These are phyloP conservation scores for Ormyrus thymus DNA, from an alignment of 2,888 invertebrate genomes.

Conservation along the genomic window DNA sequence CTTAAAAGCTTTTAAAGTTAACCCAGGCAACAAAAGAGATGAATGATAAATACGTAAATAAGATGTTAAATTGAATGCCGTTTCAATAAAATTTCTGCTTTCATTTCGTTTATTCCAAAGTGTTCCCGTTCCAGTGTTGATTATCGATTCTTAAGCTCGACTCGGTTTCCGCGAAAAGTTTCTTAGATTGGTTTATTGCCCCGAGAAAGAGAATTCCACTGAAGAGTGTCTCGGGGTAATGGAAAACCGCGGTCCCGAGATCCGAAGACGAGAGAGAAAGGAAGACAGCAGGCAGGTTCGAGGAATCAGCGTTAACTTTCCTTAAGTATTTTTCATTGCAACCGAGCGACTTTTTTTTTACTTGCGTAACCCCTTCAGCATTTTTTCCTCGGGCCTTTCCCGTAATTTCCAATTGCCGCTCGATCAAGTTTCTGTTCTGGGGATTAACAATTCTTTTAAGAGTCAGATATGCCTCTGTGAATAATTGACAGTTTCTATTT, in stretches of 20 bases:
- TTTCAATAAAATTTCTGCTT: constrained; percentile 17
- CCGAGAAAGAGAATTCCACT: constrained; percentile 26
- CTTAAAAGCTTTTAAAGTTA: too few species aligned
- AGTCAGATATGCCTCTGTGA: constrained; percentile 1
- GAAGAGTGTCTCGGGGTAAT: constrained; percentile 27
- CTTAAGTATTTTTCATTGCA: constrained; percentile 57
- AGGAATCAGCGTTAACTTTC: constrained; percentile 61
- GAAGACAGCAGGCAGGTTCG: constrained; percentile 55
- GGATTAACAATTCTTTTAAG: neutral
- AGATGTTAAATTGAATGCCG: constrained; percentile 11
- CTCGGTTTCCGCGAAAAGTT: constrained; percentile 49
- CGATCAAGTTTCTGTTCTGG: constrained; percentile 34
- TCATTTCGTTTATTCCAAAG: constrained; percentile 12
- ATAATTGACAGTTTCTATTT: constrained; percentile 32
- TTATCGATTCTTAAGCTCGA: constrained; percentile 39
- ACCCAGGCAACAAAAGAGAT: neutral
- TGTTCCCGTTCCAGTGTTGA: constrained; percentile 29
- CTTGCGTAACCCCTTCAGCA: neutral
- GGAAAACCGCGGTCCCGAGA: constrained; percentile 14
- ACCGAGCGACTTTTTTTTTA: constrained; percentile 49
- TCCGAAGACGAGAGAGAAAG: constrained; percentile 2
- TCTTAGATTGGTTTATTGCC: constrained; percentile 39
- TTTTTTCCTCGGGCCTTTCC: constrained; percentile 34
- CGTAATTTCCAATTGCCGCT: constrained; percentile 43
- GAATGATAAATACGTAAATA: neutral